phyloP scores from a whole-genome alignment of 1,140 invertebrate genomes.

The Archegozetes longisetosus region DNA sequence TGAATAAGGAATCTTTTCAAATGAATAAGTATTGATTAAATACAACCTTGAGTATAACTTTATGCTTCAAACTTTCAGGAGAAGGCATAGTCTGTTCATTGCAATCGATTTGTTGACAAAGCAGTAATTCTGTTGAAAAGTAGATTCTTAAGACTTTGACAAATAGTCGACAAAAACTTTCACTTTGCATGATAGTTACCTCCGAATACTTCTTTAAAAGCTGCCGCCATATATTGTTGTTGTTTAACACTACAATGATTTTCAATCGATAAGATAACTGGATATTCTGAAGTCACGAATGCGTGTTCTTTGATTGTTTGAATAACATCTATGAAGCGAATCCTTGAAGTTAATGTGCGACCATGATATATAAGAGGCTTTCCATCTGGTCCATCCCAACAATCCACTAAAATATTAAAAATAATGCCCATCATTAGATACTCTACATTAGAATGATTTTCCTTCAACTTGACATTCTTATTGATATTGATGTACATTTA shows the following conservation, averaged over 20 bases:
- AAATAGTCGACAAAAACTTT: neutral
- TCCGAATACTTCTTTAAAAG: conserved; percentile 79
- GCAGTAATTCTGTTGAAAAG: conserved; percentile 44
- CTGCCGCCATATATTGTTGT: conserved; percentile 85
- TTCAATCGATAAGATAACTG: conserved; percentile 95
- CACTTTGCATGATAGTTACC: conserved; percentile 47
- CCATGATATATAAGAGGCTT: conserved; percentile 91
- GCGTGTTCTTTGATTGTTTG: conserved; percentile 90
- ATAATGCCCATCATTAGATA: no score
- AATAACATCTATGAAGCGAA: conserved; percentile 87
- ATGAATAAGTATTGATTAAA: neutral
- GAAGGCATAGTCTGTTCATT: conserved; percentile 72
- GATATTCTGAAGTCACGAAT: conserved; percentile 82
- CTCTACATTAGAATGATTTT: no score
- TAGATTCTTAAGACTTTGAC: neutral
- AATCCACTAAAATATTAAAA: conserved; percentile 40
- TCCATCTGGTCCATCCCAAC: conserved; percentile 92
- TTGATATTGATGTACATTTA: no score
- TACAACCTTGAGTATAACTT: conserved; percentile 57
- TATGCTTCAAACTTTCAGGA: conserved; percentile 51
- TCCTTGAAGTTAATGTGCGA: conserved; percentile 89
- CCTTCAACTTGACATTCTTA: no score
- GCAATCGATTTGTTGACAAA: conserved; percentile 59
- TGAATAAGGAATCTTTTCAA: neutral
- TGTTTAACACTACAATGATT: conserved; percentile 91